These are phyloP conservation scores for Cheilinus undulatus DNA, from an alignment of 2,113 vertebrate genomes.

Conservation along the genomic window DNA sequence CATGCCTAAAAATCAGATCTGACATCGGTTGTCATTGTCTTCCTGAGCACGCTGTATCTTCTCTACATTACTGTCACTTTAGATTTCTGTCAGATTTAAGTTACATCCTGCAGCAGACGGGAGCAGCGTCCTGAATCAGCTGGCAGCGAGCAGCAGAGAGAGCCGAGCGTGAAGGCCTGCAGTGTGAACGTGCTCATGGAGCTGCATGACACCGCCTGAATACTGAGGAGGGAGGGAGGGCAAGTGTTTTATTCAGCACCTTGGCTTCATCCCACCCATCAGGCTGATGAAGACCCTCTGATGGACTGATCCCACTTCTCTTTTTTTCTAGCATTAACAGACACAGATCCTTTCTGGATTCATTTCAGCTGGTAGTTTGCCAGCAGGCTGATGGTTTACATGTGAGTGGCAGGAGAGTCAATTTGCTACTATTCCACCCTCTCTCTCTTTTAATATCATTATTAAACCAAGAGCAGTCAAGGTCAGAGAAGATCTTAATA, in stretches of 20 bases:
- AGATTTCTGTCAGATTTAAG: neutral
- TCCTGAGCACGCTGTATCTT: neutral
- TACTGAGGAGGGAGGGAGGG: neutral
- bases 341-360: neutral
- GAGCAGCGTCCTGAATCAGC: slow-evolving; percentile 2
- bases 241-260: slow-evolving; percentile 1
- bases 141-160: neutral
- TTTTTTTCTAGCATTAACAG: neutral
- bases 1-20: neutral
- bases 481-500: neutral
- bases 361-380: neutral
- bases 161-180: neutral
- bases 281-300: neutral
- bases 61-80: neutral
- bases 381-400: neutral
- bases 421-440: neutral
- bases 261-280: neutral
- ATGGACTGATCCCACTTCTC: neutral
- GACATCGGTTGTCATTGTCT: neutral
- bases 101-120: neutral
- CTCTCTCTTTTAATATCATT: neutral
- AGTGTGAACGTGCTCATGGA: neutral
- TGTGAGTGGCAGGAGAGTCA: neutral
- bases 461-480: neutral
- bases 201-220: neutral